phyloP scores from a whole-genome alignment of 2,888 invertebrate species.

The Temnothorax unifasciatus region DNA sequence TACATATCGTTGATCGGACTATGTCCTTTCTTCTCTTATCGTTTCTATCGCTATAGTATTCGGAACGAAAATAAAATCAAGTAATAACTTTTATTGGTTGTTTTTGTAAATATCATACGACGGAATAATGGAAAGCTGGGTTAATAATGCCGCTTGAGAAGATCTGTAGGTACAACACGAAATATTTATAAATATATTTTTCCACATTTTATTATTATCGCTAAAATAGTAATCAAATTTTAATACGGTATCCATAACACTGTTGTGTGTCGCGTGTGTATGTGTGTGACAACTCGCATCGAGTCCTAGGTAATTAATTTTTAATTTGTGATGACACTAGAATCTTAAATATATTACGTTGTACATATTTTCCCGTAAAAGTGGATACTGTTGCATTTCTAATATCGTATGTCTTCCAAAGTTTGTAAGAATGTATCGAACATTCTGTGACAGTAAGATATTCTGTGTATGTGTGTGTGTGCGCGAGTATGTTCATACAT shows the following conservation, averaged over 20 bases:
- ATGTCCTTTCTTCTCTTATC: neutral
- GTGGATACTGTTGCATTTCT: slow-evolving; percentile 38
- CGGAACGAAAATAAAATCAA: slow-evolving; percentile 71
- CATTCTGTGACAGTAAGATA: slow-evolving; percentile 55
- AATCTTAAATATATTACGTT: slow-evolving; percentile 45
- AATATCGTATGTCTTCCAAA: slow-evolving; percentile 14
- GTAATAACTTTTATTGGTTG: slow-evolving; percentile 11
- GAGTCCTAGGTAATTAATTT: slow-evolving; percentile 54
- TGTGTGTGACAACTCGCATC: slow-evolving; percentile 7
- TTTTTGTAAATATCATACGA: slow-evolving; percentile 56
- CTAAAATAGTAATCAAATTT: slow-evolving; percentile 56
- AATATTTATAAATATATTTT: slow-evolving; percentile 64
- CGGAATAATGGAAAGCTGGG: neutral
- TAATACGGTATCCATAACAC: slow-evolving; percentile 25
- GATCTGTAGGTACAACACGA: slow-evolving; percentile 15
- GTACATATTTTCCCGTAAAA: slow-evolving; percentile 28
- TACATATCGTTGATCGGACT: neutral
- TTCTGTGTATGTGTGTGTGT: neutral
- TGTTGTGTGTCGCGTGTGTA: neutral
- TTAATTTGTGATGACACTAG: slow-evolving; percentile 42
- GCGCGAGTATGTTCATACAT: slow-evolving; percentile 49
- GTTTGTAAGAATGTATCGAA: slow-evolving; percentile 55
- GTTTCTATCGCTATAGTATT: slow-evolving; percentile 24
- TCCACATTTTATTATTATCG: slow-evolving; percentile 66
- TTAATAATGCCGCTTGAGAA: slow-evolving; percentile 1